These are phyloP conservation scores for Rhabdomys dilectus DNA, from an alignment of 2,113 vertebrate species.

Conservation along the genomic window DNA sequence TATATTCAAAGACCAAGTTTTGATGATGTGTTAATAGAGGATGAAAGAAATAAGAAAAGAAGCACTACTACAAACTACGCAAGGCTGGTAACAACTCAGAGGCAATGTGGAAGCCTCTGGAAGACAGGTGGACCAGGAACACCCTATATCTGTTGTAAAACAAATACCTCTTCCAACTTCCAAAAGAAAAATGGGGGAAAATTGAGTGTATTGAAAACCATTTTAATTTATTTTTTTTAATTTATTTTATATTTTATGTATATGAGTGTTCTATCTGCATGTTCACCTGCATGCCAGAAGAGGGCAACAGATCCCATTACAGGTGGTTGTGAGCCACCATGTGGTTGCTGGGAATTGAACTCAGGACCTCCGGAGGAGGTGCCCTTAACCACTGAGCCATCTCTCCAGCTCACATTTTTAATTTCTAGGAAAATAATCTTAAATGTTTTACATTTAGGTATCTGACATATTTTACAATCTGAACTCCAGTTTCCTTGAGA, in stretches of 20 bases:
- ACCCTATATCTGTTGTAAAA: too few relatives aligned
- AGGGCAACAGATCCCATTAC: too few relatives aligned
- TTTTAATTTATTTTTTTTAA: too few relatives aligned
- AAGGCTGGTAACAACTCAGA: background rate
- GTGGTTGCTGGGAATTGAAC: too few relatives aligned
- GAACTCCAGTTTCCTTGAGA: background rate
- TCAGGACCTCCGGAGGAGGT: too few relatives aligned
- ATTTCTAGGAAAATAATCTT: background rate
- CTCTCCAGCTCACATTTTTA: background rate
- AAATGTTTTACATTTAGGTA: slow-evolving; percentile 4
- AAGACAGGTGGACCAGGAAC: background rate
- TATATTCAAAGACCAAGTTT: slow-evolving; percentile 27
- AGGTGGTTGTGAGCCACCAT: too few relatives aligned
- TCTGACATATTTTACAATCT: background rate
- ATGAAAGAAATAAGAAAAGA: background rate
- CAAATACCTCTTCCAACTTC: background rate
- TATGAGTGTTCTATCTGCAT: too few relatives aligned
- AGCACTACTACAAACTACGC: background rate
- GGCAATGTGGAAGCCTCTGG: background rate
- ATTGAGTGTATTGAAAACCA: background rate
- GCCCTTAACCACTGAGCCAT: too few relatives aligned
- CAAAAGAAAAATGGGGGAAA: background rate
- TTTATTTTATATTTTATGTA: too few relatives aligned
- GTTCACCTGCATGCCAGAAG: too few relatives aligned
- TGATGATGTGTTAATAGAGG: slow-evolving; percentile 10